A percentile compares a stretch with the other conserved stretches of the same genome.
Conservation (phyloP, 2,797 vertebrate genomes). For the Mus minutoides region DNA sequence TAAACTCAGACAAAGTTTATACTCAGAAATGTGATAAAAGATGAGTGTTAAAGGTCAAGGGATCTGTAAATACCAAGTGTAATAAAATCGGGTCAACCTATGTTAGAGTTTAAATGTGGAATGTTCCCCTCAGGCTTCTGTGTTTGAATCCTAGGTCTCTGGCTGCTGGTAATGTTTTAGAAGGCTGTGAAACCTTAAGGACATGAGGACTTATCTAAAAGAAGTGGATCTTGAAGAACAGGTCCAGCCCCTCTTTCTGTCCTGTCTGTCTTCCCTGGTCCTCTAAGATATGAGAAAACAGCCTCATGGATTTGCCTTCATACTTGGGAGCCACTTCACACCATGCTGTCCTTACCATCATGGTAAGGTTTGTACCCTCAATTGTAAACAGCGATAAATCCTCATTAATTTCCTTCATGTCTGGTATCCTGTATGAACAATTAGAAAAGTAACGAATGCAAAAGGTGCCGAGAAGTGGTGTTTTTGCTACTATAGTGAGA, state of each 20-base stretch:
- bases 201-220: background rate
- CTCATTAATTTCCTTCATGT: background rate
- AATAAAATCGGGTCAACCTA: slow-evolving; percentile 54
- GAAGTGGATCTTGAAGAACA: background rate
- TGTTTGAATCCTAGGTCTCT: background rate
- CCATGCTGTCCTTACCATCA: background rate
- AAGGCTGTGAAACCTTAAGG: background rate
- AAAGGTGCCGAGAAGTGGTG: background rate
- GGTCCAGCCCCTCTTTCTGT: background rate
- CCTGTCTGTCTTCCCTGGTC: background rate
- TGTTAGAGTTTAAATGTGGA: background rate
- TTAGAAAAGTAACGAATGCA: background rate
- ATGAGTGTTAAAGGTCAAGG: slow-evolving; percentile 62
- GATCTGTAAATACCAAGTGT: slow-evolving; percentile 63
- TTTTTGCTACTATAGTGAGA: background rate
- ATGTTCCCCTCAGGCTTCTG: background rate
- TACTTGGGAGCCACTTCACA: background rate
- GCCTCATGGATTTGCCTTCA: background rate
- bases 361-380: background rate
- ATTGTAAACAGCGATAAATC: no score
- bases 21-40: slow-evolving; percentile 58
- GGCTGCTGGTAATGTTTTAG: background rate
- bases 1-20: slow-evolving; percentile 52
- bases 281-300: background rate
- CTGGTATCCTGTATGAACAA: background rate